Conservation (phyloP, 2,797 vertebrate genomes). For the Eremophila alpestris region DNA sequence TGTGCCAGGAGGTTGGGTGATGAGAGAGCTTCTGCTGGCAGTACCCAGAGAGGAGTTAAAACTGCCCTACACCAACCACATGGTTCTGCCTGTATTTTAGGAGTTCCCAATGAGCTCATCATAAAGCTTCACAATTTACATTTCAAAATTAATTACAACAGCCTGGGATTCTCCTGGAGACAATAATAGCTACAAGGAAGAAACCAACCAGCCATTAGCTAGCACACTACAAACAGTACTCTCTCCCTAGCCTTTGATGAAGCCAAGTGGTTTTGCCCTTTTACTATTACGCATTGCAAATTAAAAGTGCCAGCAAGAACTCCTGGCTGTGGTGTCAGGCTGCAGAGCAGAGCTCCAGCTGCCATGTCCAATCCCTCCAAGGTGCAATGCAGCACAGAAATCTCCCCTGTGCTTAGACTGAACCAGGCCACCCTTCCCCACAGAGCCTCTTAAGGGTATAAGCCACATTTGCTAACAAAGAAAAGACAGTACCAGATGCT, state of each 20-base stretch:
- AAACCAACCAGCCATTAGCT: background rate
- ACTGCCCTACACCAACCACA: background rate
- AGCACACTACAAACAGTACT: background rate
- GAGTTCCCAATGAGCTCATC: background rate
- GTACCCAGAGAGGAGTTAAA: background rate
- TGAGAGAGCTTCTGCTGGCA: background rate
- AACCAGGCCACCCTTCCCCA: background rate
- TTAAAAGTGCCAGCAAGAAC: background rate
- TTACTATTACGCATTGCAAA: background rate
- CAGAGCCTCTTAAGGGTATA: background rate
- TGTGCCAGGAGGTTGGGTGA: background rate
- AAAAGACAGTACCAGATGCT: background rate
- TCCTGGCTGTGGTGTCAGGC: background rate
- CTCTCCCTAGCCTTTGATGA: background rate
- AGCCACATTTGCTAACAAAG: background rate
- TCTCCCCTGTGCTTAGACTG: background rate
- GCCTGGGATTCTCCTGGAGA: background rate
- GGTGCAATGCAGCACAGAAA: background rate
- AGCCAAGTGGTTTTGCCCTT: background rate
- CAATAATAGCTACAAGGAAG: background rate
- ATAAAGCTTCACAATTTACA: background rate
- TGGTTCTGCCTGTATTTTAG: background rate
- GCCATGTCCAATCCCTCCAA: fast-evolving
- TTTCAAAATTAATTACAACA: background rate
- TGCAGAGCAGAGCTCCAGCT: background rate